A percentile compares a stretch with the other conserved stretches of the same genome.
Conservation (phyloP, 2,113 vertebrate species). For the Microcebus griseorufus region DNA sequence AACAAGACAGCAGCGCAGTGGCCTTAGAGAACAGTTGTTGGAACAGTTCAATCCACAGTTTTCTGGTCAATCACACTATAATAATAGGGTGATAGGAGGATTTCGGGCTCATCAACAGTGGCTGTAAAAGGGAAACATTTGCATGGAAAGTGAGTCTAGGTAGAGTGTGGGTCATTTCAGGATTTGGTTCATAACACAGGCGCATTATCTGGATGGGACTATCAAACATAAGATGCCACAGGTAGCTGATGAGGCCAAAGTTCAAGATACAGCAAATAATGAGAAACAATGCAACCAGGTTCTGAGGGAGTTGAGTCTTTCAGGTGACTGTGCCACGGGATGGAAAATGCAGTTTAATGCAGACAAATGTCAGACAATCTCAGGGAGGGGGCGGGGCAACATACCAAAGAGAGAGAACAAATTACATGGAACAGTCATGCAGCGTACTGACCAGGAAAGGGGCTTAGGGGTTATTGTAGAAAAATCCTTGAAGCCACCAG, state of each 20-base stretch:
- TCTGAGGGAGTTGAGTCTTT: slow-evolving; percentile 49
- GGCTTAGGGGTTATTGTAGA: slow-evolving; percentile 75
- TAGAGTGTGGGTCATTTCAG: background rate
- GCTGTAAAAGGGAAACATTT: slow-evolving; percentile 1
- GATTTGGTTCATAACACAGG: slow-evolving; percentile 43
- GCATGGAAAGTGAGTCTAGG: slow-evolving; percentile 27
- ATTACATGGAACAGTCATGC: slow-evolving; percentile 77
- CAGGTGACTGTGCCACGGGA: slow-evolving; percentile 41
- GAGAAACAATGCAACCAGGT: background rate
- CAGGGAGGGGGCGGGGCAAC: slow-evolving; percentile 48
- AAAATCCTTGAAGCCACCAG: slow-evolving; percentile 82
- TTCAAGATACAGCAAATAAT: slow-evolving; percentile 42
- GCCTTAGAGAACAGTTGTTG: slow-evolving; percentile 47
- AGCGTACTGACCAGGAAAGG: slow-evolving; percentile 76
- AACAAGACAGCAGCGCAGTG: slow-evolving; percentile 75
- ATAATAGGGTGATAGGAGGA: background rate
- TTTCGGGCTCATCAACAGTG: slow-evolving; percentile 53
- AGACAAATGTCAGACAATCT: slow-evolving; percentile 57
- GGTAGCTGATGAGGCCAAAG: slow-evolving; percentile 72
- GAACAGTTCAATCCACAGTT: slow-evolving; percentile 23
- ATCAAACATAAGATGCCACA: slow-evolving; percentile 62
- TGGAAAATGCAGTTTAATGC: slow-evolving; percentile 28
- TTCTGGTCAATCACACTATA: slow-evolving; percentile 46
- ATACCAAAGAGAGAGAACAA: slow-evolving; percentile 70
- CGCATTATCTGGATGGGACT: slow-evolving; percentile 29